Evolutionary conservation across 35 echinoderm and acorn worm genomes (phyloP).

Genomic region (Ophioderma brevispina): DNA sequence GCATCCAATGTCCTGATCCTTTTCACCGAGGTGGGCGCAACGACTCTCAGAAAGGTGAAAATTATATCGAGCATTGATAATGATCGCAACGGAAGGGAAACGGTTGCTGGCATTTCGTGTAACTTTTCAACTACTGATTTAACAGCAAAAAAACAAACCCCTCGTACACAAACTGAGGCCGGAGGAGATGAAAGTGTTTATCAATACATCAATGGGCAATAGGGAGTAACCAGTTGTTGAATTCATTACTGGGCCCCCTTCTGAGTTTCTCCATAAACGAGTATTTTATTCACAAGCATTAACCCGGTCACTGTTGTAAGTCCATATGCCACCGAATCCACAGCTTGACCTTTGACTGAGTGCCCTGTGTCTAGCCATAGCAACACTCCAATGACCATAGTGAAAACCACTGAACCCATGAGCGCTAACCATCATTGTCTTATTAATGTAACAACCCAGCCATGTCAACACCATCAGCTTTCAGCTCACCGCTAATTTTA

Average conservation of each 20-base stretch:
- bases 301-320: not conserved
- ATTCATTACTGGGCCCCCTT: not conserved
- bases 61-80: not conserved
- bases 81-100: not conserved
- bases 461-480: not conserved
- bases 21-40: not conserved
- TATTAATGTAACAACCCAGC: not conserved
- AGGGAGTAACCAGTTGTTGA: not conserved
- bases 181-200: not conserved
- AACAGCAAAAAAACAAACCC: not conserved
- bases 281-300: not conserved
- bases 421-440: not conserved
- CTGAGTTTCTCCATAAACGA: not conserved
- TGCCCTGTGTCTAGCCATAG: not conserved
- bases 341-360: not conserved
- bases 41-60: not conserved
- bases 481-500: not conserved
- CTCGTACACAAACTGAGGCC: not conserved
- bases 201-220: constrained; percentile 6
- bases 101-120: not conserved
- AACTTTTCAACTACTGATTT: not conserved
- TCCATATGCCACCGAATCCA: not conserved
- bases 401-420: not conserved
- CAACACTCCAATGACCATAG: not conserved
- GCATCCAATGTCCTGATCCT: not conserved